Evolutionary conservation across 2,888 invertebrate species (phyloP), one percentile per base, ranked within the genome.

Genomic region (Pyrrhia umbra): DNA sequence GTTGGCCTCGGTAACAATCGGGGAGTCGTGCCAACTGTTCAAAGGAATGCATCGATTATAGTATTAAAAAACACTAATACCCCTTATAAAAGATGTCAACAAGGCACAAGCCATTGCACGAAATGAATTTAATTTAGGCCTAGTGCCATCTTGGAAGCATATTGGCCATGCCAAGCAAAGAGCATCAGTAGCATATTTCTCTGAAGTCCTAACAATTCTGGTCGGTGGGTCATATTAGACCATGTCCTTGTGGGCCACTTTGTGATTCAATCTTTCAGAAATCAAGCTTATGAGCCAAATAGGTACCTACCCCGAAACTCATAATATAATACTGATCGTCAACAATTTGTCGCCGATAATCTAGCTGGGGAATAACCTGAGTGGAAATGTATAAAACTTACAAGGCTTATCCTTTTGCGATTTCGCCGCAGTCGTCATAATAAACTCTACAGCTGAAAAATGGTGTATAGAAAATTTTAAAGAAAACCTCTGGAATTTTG

Each of bases 1-100:
- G 94, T 94, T 5, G 88, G 86, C 16, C 94, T 89, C 1, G 94
- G 93, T 20, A 87, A 16, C 51, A 93, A 75, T 13, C 91, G 88
- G 8, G 92, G 90, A 50, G 83, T 74, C 13, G 83, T 51, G 20
- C 73, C 68, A 70, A 85, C 90, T 90, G 46, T 23, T 27, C n/a
- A 39, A n/a, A 55, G n/a, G 30, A 55, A 25, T n/a, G n/a, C n/a
- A n/a, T n/a, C n/a, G n/a, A n/a, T n/a, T n/a, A n/a, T n/a, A n/a
- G n/a, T n/a, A n/a, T n/a, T n/a, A n/a, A n/a, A n/a, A n/a, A n/a
- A n/a, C n/a, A n/a, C n/a, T n/a, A n/a, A n/a, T n/a, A n/a, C n/a
- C 15, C 5, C 5, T 37, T 6, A 37, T 1, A 30, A 30, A 9
- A 13, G 30, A 9, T 10, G 30, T 30, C 30, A 10, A 30, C 30